A percentile compares a stretch with the other conserved stretches of the same genome.
These are phyloP conservation scores for Labeo calbasu DNA, from an alignment of 2,797 vertebrate species.

Conservation along the genomic window DNA sequence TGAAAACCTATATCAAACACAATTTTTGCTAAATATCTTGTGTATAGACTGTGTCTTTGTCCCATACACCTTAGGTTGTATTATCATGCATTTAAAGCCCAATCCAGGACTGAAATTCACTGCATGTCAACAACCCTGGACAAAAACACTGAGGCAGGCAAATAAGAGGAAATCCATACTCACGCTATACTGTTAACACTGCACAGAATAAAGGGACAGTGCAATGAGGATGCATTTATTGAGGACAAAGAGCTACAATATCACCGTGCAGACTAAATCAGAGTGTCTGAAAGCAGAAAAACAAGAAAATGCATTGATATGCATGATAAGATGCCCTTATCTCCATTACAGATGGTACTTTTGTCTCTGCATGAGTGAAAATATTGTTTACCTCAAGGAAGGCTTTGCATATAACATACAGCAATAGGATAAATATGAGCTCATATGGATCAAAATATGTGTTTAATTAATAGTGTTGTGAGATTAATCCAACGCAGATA, in stretches of 20 bases:
- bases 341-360: constrained; percentile 32
- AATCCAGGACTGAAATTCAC: constrained; percentile 16
- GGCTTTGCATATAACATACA: constrained; percentile 24
- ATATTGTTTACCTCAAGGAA: constrained; percentile 50
- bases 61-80: not conserved
- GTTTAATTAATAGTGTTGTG: not conserved
- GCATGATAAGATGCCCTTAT: constrained; percentile 45
- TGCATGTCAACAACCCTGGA: constrained; percentile 42
- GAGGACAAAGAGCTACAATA: constrained; percentile 54
- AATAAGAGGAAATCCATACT: constrained; percentile 61
- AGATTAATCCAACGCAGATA: not conserved
- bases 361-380: constrained; percentile 47
- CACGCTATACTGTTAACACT: constrained; percentile 50
- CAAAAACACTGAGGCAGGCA: constrained; percentile 57
- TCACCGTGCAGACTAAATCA: constrained; percentile 48
- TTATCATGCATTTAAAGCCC: not conserved
- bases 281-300: constrained; percentile 20
- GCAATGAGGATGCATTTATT: constrained; percentile 46
- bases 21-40: not conserved
- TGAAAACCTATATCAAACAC: not conserved
- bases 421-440: constrained; percentile 35
- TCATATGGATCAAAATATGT: constrained; percentile 31
- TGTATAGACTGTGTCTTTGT: not conserved
- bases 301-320: constrained; percentile 53
- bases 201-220: constrained; percentile 22